Conservation (phyloP, 2,888 invertebrate genomes). For the Anthophora plumipes region DNA sequence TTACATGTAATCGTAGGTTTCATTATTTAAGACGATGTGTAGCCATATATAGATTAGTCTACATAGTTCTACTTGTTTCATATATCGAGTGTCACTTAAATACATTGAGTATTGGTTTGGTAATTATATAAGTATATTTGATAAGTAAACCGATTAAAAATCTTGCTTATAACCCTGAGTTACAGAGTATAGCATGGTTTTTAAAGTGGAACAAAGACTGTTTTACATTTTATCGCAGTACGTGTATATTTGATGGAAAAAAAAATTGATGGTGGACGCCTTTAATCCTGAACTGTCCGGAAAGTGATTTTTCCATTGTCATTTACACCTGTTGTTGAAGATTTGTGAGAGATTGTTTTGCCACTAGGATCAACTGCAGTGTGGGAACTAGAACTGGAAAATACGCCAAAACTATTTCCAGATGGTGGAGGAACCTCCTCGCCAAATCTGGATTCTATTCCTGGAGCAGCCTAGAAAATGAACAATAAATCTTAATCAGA, state of each 20-base stretch:
- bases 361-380: conserved; percentile 87
- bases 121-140: conserved; percentile 32
- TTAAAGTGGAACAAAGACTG: neutral
- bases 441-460: conserved; percentile 79
- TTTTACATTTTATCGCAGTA: neutral
- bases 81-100: conserved; percentile 2
- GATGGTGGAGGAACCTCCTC: conserved; percentile 75
- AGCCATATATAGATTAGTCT: neutral
- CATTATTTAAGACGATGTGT: neutral
- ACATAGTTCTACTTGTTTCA: neutral
- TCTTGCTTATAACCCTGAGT: conserved; percentile 44
- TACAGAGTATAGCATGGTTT: conserved; percentile 26
- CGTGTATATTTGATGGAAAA: conserved; percentile 3
- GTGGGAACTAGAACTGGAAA: conserved; percentile 88
- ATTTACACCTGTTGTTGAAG: conserved; percentile 89
- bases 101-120: conserved; percentile 50
- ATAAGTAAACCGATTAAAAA: conserved; percentile 28
- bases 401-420: conserved; percentile 86
- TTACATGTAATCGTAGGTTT: neutral
- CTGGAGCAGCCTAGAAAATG: conserved; percentile 70
- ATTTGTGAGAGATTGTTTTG: conserved; percentile 85
- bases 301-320: conserved; percentile 90
- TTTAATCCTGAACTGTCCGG: conserved; percentile 86
- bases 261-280: neutral
- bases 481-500: neutral